phyloP scores from a whole-genome alignment of 1,140 invertebrate species.

The Drosophila sturtevanti region DNA sequence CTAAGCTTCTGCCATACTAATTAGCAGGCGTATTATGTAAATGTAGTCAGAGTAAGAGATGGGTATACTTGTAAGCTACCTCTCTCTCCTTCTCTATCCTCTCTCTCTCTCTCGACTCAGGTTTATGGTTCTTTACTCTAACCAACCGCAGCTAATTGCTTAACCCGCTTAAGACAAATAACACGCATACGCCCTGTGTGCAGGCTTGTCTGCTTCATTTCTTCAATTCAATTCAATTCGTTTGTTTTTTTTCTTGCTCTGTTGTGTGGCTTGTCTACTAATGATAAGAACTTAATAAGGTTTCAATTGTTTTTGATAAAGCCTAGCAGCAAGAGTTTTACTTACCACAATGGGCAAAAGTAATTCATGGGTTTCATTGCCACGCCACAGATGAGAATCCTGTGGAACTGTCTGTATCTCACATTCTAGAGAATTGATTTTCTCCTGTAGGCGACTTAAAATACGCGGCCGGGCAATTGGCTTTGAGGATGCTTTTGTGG shows the following conservation, averaged over 20 bases:
- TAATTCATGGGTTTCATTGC: slow-evolving; percentile 87
- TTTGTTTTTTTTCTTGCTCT: not conserved
- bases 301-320: slow-evolving; percentile 54
- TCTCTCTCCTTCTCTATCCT: not conserved
- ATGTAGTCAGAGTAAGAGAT: slow-evolving; percentile 41
- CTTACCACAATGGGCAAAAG: slow-evolving; percentile 86
- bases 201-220: slow-evolving; percentile 9
- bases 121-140: not conserved
- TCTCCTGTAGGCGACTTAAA: slow-evolving; percentile 84
- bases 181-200: slow-evolving; percentile 51
- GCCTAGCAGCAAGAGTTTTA: slow-evolving; percentile 26
- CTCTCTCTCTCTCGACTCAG: not conserved
- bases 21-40: slow-evolving; percentile 60
- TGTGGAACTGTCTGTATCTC: slow-evolving; percentile 85
- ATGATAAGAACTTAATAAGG: slow-evolving; percentile 65
- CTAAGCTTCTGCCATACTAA: slow-evolving; percentile 55
- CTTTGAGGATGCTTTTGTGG: slow-evolving; percentile 69
- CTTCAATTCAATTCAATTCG: slow-evolving; percentile 21
- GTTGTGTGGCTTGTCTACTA: slow-evolving; percentile 15
- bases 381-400: slow-evolving; percentile 86
- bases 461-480: slow-evolving; percentile 78
- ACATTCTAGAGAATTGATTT: slow-evolving; percentile 85
- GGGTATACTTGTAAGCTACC: not conserved
- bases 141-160: slow-evolving; percentile 43
- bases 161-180: slow-evolving; percentile 58